Conservation (phyloP, 2,113 vertebrate species). For the Mesocricetus auratus region DNA sequence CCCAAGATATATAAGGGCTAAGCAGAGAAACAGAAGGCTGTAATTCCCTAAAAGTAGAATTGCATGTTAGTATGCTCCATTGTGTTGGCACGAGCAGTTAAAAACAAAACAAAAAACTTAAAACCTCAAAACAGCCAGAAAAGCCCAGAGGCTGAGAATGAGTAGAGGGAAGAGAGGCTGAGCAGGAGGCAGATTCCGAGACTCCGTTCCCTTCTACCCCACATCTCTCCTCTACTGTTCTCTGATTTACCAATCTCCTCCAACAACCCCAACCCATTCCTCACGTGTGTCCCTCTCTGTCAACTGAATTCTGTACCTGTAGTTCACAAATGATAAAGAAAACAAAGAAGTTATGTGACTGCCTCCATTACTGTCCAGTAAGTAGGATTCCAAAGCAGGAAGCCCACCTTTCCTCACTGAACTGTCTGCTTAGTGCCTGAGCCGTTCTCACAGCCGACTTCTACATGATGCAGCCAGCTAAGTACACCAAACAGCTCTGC, state of each 20-base stretch:
- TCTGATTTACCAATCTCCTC: background rate
- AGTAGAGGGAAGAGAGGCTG: background rate
- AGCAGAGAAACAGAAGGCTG: background rate
- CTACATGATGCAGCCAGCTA: constrained; percentile 23
- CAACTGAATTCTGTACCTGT: background rate
- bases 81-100: background rate
- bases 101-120: constrained; percentile 41
- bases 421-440: background rate
- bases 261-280: background rate
- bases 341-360: constrained; percentile 43
- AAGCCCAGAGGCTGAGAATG: background rate
- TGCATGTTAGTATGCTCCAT: background rate
- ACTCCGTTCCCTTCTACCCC: background rate
- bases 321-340: constrained; percentile 19
- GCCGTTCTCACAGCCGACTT: background rate
- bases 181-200: background rate
- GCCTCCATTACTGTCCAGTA: background rate
- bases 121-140: background rate
- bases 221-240: background rate
- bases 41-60: background rate
- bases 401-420: background rate
- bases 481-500: background rate
- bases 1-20: background rate
- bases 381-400: constrained; percentile 58
- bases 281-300: background rate